Conservation (phyloP, 1,140 invertebrate genomes). For the Anastrepha obliqua region DNA sequence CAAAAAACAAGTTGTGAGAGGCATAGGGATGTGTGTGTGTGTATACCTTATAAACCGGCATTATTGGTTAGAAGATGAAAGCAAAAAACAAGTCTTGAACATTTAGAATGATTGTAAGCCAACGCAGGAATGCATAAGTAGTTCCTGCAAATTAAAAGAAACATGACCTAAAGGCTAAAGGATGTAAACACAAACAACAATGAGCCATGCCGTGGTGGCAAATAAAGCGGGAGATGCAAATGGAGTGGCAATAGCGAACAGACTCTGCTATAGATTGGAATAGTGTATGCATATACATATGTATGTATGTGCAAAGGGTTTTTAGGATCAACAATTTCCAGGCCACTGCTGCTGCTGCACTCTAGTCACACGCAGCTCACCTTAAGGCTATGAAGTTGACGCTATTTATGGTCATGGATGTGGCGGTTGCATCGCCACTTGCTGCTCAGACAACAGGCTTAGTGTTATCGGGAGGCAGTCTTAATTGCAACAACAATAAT, state of each 20-base stretch:
- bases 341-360: background rate
- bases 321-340: slow-evolving; percentile 23
- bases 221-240: background rate
- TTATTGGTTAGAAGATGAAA: slow-evolving; percentile 6
- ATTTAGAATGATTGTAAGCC: slow-evolving; percentile 25
- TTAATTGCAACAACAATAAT: slow-evolving; percentile 36
- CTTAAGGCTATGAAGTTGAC: background rate
- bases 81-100: background rate
- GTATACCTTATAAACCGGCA: background rate
- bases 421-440: background rate
- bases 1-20: background rate
- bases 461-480: background rate
- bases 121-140: background rate
- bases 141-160: background rate
- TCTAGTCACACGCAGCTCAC: background rate
- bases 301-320: background rate
- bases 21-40: background rate
- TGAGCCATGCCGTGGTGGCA: background rate
- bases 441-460: background rate
- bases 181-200: slow-evolving; percentile 15
- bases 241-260: background rate
- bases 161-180: background rate
- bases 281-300: background rate
- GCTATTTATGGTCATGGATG: background rate
- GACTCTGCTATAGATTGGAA: background rate